These are phyloP conservation scores for Eledona agricola DNA, from an alignment of 2,888 invertebrate genomes.

Conservation along the genomic window DNA sequence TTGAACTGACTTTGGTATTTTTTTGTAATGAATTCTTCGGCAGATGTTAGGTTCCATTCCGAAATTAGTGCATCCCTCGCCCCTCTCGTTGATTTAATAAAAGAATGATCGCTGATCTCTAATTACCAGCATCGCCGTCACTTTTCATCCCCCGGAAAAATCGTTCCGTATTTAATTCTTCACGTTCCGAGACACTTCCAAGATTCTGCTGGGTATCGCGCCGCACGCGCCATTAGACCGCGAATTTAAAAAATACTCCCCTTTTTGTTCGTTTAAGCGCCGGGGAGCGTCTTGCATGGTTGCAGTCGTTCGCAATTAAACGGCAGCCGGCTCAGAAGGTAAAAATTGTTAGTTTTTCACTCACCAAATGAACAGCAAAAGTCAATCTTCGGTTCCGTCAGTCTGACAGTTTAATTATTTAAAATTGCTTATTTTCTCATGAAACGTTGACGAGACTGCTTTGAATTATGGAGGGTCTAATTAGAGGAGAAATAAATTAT, in stretches of 20 bases:
- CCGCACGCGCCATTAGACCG: conserved; percentile 33
- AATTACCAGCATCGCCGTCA: conserved; percentile 23
- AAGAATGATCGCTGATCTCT: conserved; percentile 24
- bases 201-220: conserved; percentile 30
- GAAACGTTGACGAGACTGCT: conserved; percentile 21
- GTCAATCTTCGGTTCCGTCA: conserved; percentile 14
- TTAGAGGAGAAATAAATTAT: conserved; percentile 26
- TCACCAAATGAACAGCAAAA: conserved; percentile 10
- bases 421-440: conserved; percentile 29
- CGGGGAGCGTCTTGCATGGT: conserved; percentile 9
- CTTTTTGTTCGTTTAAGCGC: conserved; percentile 9
- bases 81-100: conserved; percentile 29
- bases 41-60: too few species aligned
- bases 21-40: too few species aligned
- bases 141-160: conserved; percentile 19
- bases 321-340: too few species aligned
- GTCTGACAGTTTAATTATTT: conserved; percentile 20
- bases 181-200: conserved; percentile 36
- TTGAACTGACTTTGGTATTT: too few species aligned
- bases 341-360: conserved; percentile 8
- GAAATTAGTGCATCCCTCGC: too few species aligned
- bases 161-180: conserved; percentile 35
- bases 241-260: conserved; percentile 30
- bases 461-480: conserved; percentile 24
- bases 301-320: conserved; percentile 13